Conservation (phyloP, 2,888 invertebrate species). For the Pammene fasciana region DNA sequence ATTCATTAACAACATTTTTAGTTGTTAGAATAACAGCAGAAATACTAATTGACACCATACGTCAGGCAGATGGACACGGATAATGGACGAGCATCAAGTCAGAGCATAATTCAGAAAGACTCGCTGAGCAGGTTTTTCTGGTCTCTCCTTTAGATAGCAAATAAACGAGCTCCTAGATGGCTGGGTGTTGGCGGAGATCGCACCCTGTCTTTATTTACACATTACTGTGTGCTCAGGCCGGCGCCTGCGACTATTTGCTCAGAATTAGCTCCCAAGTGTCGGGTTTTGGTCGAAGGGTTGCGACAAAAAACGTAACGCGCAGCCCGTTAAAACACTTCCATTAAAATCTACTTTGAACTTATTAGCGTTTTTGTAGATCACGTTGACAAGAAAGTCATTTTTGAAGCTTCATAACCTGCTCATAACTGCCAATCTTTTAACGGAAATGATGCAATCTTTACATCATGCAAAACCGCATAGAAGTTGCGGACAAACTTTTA, state of each 20-base stretch:
- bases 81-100: constrained; percentile 23
- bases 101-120: constrained; percentile 28
- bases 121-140: constrained; percentile 32
- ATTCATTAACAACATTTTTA: not conserved
- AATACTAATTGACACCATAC: constrained; percentile 21
- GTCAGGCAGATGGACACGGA: constrained; percentile 30
- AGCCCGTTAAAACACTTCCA: constrained; percentile 42
- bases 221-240: constrained; percentile 50
- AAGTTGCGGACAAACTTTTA: constrained; percentile 23
- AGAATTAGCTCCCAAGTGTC: constrained; percentile 59
- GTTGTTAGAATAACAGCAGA: constrained; percentile 16
- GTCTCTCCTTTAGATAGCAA: constrained; percentile 35
- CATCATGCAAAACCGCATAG: constrained; percentile 26
- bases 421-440: constrained; percentile 27
- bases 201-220: constrained; percentile 71
- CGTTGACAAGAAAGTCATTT: constrained; percentile 27
- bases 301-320: constrained; percentile 47
- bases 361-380: constrained; percentile 35
- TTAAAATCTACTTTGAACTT: constrained; percentile 44
- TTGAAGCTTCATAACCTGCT: constrained; percentile 6
- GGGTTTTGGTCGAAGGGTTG: constrained; percentile 53
- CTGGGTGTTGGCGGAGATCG: constrained; percentile 41
- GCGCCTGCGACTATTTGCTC: constrained; percentile 55
- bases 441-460: constrained; percentile 31
- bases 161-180: constrained; percentile 37